phyloP scores from a whole-genome alignment of 2,797 vertebrate species.

The Miichthys miiuy region DNA sequence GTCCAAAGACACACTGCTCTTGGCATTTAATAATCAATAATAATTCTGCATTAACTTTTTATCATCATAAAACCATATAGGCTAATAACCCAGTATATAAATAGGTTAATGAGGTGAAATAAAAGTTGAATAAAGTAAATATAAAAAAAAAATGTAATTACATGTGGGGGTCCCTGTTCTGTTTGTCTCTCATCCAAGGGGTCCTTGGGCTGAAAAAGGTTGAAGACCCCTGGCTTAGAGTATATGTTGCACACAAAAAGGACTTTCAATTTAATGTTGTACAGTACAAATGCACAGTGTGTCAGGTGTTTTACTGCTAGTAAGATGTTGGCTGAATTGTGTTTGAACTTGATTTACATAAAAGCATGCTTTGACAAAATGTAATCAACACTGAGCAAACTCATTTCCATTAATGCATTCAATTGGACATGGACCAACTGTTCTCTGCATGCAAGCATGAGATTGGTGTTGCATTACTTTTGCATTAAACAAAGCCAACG shows the following conservation, averaged over 20 bases:
- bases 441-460: background rate
- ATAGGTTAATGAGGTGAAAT: no score
- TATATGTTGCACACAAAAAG: background rate
- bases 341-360: slow-evolving; percentile 21
- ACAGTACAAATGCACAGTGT: no score
- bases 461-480: background rate
- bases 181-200: no score
- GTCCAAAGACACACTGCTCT: no score
- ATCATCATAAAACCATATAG: no score
- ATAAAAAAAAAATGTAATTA: no score
- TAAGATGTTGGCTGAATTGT: background rate
- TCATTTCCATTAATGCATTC: background rate
- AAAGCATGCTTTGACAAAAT: background rate
- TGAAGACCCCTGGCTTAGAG: background rate
- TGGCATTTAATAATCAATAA: no score
- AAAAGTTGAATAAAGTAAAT: no score
- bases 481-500: background rate
- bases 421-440: slow-evolving; percentile 3
- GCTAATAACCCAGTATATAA: no score
- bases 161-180: no score
- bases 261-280: background rate
- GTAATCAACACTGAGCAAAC: background rate
- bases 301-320: background rate
- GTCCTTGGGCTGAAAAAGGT: no score
- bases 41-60: no score